phyloP scores from a whole-genome alignment of 2,113 vertebrate genomes.

The Cyanoderma ruficeps region DNA sequence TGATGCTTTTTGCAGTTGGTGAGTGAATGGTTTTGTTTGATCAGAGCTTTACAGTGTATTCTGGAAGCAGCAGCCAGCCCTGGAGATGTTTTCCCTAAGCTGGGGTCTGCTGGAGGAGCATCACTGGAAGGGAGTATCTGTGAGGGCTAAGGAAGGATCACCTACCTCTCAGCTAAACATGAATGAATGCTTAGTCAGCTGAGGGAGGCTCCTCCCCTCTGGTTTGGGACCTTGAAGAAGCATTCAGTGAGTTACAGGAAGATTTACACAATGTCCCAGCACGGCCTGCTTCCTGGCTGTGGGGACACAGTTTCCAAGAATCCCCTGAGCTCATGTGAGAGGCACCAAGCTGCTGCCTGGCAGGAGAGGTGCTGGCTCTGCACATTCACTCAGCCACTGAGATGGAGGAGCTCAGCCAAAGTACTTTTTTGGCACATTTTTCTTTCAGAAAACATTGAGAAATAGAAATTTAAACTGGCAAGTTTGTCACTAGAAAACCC shows the following conservation, averaged over 20 bases:
- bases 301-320: conserved; percentile 35
- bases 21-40: not conserved
- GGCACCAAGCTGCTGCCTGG: not conserved
- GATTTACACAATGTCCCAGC: not conserved
- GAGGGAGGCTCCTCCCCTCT: not conserved
- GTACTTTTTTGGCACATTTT: not conserved
- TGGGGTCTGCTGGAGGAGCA: not conserved
- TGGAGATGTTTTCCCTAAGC: not conserved
- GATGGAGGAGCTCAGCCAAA: not conserved
- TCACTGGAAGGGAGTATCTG: not conserved
- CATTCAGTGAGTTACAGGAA: not conserved
- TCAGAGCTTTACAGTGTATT: fast-evolving
- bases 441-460: not conserved
- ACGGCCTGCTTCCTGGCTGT: not conserved
- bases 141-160: not conserved
- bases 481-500: not conserved
- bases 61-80: not conserved
- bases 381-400: not conserved
- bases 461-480: not conserved
- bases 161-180: not conserved
- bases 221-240: not conserved
- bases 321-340: not conserved
- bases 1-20: fast-evolving
- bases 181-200: not conserved
- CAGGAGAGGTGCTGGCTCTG: conserved; percentile 6